Evolutionary conservation across 2,888 invertebrate genomes (phyloP).

Genomic region (Gymnosoma rotundatum): DNA sequence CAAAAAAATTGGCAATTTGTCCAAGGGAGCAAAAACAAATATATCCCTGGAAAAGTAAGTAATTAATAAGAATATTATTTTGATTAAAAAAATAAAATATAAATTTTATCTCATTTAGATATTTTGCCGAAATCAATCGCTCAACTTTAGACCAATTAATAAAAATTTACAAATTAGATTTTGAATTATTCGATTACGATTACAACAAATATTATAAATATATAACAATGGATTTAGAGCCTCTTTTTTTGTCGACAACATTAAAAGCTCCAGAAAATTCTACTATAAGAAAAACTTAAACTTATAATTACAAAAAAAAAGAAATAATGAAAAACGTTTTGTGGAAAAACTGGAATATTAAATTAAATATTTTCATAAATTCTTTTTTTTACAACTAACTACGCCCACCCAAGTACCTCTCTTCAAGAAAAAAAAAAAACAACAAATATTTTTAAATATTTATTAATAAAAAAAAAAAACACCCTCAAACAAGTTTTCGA

Average conservation of each 20-base stretch:
- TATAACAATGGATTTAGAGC: conserved; percentile 76
- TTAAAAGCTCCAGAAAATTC: conserved; percentile 50
- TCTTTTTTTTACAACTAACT: conserved; percentile 64
- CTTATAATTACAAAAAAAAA: neutral
- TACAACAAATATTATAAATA: conserved; percentile 84
- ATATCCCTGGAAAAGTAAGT: conserved; percentile 84
- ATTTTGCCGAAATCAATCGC: conserved; percentile 84
- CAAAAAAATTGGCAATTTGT: conserved; percentile 83
- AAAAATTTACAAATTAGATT: conserved; percentile 86
- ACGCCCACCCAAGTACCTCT: conserved; percentile 70
- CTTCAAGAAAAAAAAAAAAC: conserved; percentile 48
- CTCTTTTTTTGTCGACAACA: conserved; percentile 37
- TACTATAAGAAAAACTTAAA: conserved; percentile 50
- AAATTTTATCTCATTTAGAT: conserved; percentile 74
- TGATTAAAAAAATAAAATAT: neutral
- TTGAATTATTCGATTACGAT: conserved; percentile 88
- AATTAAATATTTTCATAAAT: conserved; percentile 61
- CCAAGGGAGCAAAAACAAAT: conserved; percentile 79
- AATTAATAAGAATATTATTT: neutral
- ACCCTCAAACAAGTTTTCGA: conserved; percentile 17
- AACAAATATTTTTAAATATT: conserved; percentile 54
- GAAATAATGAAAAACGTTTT: neutral
- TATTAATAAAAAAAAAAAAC: conserved; percentile 10
- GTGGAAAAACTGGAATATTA: neutral
- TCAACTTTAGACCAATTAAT: conserved; percentile 84